Conservation (phyloP, 2,797 vertebrate species). For the Chelon labrosus region DNA sequence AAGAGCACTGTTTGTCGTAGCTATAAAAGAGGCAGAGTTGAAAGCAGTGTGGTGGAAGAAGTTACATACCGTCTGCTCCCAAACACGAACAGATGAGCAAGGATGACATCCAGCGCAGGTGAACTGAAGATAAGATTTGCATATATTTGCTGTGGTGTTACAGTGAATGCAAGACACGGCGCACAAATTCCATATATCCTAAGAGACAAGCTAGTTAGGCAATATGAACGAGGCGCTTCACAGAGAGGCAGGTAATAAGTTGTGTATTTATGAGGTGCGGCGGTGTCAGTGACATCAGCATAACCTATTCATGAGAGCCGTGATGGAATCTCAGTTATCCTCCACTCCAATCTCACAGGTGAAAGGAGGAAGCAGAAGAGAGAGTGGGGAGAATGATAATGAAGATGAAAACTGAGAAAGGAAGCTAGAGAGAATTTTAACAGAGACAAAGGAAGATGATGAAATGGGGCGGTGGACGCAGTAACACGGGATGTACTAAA, state of each 20-base stretch:
- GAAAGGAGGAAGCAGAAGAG: slow-evolving; percentile 56
- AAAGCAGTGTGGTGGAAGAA: slow-evolving; percentile 21
- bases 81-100: slow-evolving; percentile 42
- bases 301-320: slow-evolving; percentile 79
- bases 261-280: slow-evolving; percentile 71
- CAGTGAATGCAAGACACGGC: slow-evolving; percentile 10
- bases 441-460: slow-evolving; percentile 35
- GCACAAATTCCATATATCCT: slow-evolving; percentile 41
- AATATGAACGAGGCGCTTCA: slow-evolving; percentile 24
- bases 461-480: slow-evolving; percentile 21
- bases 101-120: slow-evolving; percentile 41
- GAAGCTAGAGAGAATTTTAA: slow-evolving; percentile 31
- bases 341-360: slow-evolving; percentile 69
- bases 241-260: slow-evolving; percentile 64
- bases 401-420: slow-evolving; percentile 51
- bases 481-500: slow-evolving; percentile 35
- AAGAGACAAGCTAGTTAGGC: slow-evolving; percentile 51
- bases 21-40: slow-evolving; percentile 21
- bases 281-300: slow-evolving; percentile 70
- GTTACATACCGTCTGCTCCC: slow-evolving; percentile 22
- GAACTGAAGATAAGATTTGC: slow-evolving; percentile 41
- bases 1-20: slow-evolving; percentile 47
- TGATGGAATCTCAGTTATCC: slow-evolving; percentile 74
- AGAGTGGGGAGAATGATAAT: slow-evolving; percentile 58
- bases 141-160: slow-evolving; percentile 44